These are phyloP conservation scores for Corvus hawaiiensis DNA, from an alignment of 2,113 vertebrate species.

Conservation along the genomic window DNA sequence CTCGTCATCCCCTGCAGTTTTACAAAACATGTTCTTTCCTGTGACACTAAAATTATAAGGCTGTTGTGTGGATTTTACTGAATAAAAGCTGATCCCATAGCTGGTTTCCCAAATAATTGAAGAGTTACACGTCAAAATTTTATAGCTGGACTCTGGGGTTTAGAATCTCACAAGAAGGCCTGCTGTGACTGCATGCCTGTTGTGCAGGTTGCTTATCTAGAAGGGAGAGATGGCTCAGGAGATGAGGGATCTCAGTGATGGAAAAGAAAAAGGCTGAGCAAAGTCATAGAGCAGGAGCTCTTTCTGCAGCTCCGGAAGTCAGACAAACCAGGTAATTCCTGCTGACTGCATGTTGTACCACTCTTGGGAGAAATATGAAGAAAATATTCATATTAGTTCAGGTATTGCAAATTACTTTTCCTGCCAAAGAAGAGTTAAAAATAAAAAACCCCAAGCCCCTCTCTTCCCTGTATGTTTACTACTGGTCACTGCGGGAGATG, in stretches of 20 bases:
- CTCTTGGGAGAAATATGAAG: not conserved
- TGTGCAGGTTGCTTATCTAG: not conserved
- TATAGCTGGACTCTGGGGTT: not conserved
- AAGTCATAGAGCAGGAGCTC: not conserved
- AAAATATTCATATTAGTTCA: not conserved
- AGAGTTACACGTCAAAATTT: not conserved
- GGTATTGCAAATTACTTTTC: not conserved
- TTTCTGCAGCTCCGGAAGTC: not conserved
- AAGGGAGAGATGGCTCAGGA: not conserved
- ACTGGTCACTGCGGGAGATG: not conserved
- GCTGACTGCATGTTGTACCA: not conserved
- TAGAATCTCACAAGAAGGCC: not conserved
- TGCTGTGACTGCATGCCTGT: not conserved
- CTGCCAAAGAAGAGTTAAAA: slow-evolving; percentile 10
- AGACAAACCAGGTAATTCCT: not conserved
- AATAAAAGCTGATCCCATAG: not conserved
- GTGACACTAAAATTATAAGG: not conserved
- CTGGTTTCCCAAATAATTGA: not conserved
- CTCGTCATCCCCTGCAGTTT: not conserved
- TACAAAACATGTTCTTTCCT: not conserved
- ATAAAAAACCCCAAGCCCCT: not conserved
- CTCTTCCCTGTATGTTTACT: not conserved
- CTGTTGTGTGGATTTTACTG: not conserved
- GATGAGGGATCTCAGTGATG: not conserved
- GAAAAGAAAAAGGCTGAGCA: not conserved